Base-by-base conservation (phyloP, 1,140 invertebrate species). In the Drosophila erecta region DNA sequence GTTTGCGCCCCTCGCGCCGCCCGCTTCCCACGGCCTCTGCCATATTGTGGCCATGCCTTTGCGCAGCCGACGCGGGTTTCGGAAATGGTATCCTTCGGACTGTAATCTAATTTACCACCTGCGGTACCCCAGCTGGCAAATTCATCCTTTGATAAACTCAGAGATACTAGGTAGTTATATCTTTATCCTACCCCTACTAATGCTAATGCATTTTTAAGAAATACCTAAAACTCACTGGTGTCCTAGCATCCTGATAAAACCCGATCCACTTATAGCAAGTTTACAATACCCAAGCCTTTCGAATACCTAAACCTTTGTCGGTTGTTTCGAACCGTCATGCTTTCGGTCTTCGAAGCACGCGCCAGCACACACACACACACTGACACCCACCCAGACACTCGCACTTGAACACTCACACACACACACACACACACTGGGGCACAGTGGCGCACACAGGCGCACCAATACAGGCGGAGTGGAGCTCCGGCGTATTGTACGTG, bases 271-370 rank as follows among this genome's bases (percentile, higher is more conserved):
- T 24, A 4, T 24, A 24, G 24, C 0, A 24, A 4, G 24, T 24
- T 24, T 4, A 24, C 24, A 4, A 24, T 4, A 4, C 22, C 22
- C 3, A 3, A 24, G 24, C n/a, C n/a, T n/a, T n/a, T 10, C n/a
- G n/a, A 38, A 54, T 59, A 20, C 27, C 0, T 27, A 15, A 15
- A 41, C 15, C 51, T 62, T 89, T 67, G 84, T 76, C 6, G 37
- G 53, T 24, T 83, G 84, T 33, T 37, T 46, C 49, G 38, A 35
- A 43, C 64, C 56, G 70, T 75, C 80, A 66, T 55, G 81, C 60
- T 90, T 75, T 79, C 73, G 74, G 61, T 85, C 76, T 80, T 72
- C 80, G 86, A 89, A 87, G 84, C 84, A 89, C 84, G 84, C 84
- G 84, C 80, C 84, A 89, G 64, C 71, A 89, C 84, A 89, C 84